A percentile compares a stretch with the other conserved stretches of the same genome.
These are phyloP conservation scores for Sialis fuliginosa DNA, from an alignment of 2,888 invertebrate species.

Conservation along the genomic window DNA sequence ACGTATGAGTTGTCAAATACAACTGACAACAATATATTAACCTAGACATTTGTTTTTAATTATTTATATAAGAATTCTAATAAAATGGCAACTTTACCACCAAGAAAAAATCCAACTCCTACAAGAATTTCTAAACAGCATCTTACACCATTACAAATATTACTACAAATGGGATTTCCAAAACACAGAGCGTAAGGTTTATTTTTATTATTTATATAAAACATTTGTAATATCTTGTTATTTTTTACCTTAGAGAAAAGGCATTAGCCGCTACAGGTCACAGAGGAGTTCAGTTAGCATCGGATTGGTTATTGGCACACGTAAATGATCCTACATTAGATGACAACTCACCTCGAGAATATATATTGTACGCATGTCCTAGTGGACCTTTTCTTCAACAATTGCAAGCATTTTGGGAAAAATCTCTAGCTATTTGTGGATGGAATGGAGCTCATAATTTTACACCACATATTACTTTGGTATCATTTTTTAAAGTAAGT, in stretches of 20 bases:
- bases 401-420: constrained; percentile 59
- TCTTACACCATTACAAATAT: constrained; percentile 59
- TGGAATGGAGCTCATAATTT: constrained; percentile 87
- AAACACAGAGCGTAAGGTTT: constrained; percentile 70
- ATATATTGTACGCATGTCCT: constrained; percentile 75
- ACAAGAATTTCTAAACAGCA: constrained; percentile 56
- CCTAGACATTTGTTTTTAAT: not conserved
- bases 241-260: constrained; percentile 47
- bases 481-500: constrained; percentile 70
- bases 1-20: too few species aligned
- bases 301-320: constrained; percentile 81
- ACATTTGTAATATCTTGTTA: not conserved
- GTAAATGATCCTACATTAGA: constrained; percentile 72
- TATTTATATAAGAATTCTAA: not conserved
- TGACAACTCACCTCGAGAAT: constrained; percentile 60
- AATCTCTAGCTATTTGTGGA: constrained; percentile 51
- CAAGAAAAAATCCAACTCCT: constrained; percentile 55
- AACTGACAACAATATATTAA: not conserved
- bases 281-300: constrained; percentile 71
- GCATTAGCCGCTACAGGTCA: constrained; percentile 82
- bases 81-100: constrained; percentile 56
- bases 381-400: constrained; percentile 56
- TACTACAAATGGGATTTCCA: constrained; percentile 79
- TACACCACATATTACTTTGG: constrained; percentile 77
- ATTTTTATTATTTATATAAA: not conserved